Evolutionary conservation across 2,113 vertebrate genomes (phyloP).

Genomic region (Catharus minimus): DNA sequence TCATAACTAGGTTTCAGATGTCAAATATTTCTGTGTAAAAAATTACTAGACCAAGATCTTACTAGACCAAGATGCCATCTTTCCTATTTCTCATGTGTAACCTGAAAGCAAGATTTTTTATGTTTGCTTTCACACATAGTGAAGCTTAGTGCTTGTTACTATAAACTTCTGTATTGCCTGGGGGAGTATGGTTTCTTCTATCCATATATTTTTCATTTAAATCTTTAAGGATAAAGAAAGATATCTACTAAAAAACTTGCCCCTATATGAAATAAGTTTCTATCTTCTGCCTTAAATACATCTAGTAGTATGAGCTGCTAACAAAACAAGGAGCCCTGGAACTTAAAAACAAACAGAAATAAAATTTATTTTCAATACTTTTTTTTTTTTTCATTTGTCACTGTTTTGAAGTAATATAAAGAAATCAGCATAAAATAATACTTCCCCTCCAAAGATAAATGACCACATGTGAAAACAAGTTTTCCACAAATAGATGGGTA

Average conservation of each 20-base stretch:
- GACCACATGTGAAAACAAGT: neutral
- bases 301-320: neutral
- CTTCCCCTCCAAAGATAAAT: neutral
- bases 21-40: neutral
- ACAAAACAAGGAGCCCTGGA: neutral
- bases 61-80: neutral
- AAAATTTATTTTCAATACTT: neutral
- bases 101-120: neutral
- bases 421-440: neutral
- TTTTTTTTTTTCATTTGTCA: neutral
- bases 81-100: neutral
- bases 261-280: neutral
- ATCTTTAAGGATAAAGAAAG: neutral
- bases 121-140: neutral
- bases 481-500: neutral
- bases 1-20: neutral
- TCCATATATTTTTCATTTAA: neutral
- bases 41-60: neutral
- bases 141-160: neutral
- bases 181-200: neutral
- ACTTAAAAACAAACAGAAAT: neutral
- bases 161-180: neutral
- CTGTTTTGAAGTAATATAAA: neutral
- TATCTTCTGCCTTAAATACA: neutral
- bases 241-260: neutral